Base-by-base conservation (phyloP, 2,797 vertebrate species). In the Phataginus tricuspis region DNA sequence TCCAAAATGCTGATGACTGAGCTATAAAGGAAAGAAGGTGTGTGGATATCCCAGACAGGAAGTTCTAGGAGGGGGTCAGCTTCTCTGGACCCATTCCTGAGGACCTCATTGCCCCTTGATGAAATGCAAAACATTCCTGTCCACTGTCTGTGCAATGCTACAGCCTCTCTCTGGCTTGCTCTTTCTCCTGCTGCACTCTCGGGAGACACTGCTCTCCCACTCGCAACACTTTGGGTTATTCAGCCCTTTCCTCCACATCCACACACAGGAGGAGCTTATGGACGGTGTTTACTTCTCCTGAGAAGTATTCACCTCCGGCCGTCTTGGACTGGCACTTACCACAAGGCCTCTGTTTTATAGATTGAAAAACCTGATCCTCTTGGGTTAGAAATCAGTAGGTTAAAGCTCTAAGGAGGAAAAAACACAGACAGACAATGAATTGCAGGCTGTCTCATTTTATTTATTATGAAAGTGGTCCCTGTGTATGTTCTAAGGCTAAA, bases 351-450 rank as follows among this genome's bases (percentile, higher is more conserved):
- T 82, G 0, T n/a, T 91, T 86, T 75, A 45, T 31, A 83, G 86
- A 89, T 51, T 90, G 83, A 68, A 92, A 92, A 86, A n/a, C 51
- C 74, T 57, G 64, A 92, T 64, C 45, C 78, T 79, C 45, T 4
- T 12, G 1, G 72, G 42, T 74, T 83, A 66, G 69, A 72, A 96
- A 83, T 71, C 82, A 94, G 85, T 79, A 86, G 68, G 68, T 94
- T 75, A 90, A 87, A 96, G 68, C 45, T 66, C 66, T 95, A 92
- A 96, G 95, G 89, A 92, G 94, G 83, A 95, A 91, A 90, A 71
- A 71, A 86, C 88, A 88, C 37, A 91, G 82, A 83, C 78, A 96
- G 69, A 87, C 21, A 68, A 57, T 57, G 61, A 82, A 87, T 88
- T 94, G 91, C n/a, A 59, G 87, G 23, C 68, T 93, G 23, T 92